Evolutionary conservation across 2,113 vertebrate species (phyloP), one percentile per base, ranked within the genome.

Genomic region (Chlamydotis undulata): DNA sequence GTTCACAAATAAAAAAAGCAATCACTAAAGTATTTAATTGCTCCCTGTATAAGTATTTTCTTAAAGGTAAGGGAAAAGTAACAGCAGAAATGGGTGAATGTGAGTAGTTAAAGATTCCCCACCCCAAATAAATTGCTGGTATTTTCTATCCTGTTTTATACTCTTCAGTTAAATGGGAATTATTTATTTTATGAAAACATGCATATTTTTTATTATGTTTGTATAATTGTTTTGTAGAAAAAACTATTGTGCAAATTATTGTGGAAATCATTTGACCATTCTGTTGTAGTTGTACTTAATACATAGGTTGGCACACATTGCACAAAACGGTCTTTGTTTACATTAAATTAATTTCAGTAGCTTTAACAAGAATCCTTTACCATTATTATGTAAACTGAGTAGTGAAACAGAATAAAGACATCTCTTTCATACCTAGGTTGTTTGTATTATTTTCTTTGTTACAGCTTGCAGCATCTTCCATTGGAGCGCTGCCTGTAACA

Each of bases 351-450:
- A 67, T 47, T 76, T 41, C n/a, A 35, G 25, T 77, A 19, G 9
- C 79, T 91, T 68, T 82, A 81, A 22, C 0, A 0, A 68, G 68
- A 76, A 64, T 77, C 50, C 39, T 88, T 88, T 90, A 89, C 69
- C 43, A 29, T 26, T 19, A 53, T 5, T 56, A 52, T 94, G 79
- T 93, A 64, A 86, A 90, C 0, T 19, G 31, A 83, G 29, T 53
- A 63, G 47, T 47, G 39, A 74, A 95, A 68, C 45, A 49, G 45
- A 97, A 97, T 97, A 97, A 97, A 97, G 82, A 60, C 23, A 31
- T 70, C 29, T 90, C 29, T 89, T 70, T 76, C 25, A 50, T 41
- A 65, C 22, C 19, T 57, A 4, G 12, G 1, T 50, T 35, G 35
- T 37, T 81, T 10, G 14, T 43, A 43, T 43, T 43, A 43, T 14